phyloP scores from a whole-genome alignment of 2,113 vertebrate genomes.

The Pungitius pungitius region DNA sequence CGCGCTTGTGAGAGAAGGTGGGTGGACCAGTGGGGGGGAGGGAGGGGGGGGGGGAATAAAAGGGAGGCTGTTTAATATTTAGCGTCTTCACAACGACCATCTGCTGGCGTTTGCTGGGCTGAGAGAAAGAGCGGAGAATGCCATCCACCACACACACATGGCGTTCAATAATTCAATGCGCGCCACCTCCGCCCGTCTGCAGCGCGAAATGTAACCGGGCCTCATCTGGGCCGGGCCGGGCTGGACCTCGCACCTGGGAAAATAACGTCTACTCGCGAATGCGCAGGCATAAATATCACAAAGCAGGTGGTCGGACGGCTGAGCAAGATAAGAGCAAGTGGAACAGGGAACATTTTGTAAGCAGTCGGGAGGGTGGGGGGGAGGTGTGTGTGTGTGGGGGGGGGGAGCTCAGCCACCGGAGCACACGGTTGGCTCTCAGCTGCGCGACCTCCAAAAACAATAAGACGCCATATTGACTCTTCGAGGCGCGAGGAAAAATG shows the following conservation, averaged over 20 bases:
- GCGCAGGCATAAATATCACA: constrained; percentile 36
- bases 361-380: constrained; percentile 23
- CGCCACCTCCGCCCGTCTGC: constrained; percentile 71
- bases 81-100: constrained; percentile 75
- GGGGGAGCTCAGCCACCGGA: constrained; percentile 10
- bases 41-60: no score
- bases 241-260: constrained; percentile 58
- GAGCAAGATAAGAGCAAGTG: constrained; percentile 18
- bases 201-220: constrained; percentile 51
- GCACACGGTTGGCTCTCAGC: constrained; percentile 20
- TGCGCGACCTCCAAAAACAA: neutral
- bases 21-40: neutral
- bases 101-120: constrained; percentile 72
- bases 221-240: constrained; percentile 63
- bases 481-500: constrained; percentile 2
- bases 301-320: constrained; percentile 41
- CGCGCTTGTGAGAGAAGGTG: constrained; percentile 21
- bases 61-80: constrained; percentile 75
- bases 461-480: constrained; percentile 8
- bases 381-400: no score
- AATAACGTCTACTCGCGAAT: constrained; percentile 43
- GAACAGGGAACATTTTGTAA: constrained; percentile 38
- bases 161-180: constrained; percentile 82
- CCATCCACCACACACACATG: constrained; percentile 77
- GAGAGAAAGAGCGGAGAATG: constrained; percentile 53